A percentile compares a stretch with the other conserved stretches of the same genome.
These are phyloP conservation scores for Achroia grisella DNA, from an alignment of 1,140 invertebrate species.

Conservation along the genomic window DNA sequence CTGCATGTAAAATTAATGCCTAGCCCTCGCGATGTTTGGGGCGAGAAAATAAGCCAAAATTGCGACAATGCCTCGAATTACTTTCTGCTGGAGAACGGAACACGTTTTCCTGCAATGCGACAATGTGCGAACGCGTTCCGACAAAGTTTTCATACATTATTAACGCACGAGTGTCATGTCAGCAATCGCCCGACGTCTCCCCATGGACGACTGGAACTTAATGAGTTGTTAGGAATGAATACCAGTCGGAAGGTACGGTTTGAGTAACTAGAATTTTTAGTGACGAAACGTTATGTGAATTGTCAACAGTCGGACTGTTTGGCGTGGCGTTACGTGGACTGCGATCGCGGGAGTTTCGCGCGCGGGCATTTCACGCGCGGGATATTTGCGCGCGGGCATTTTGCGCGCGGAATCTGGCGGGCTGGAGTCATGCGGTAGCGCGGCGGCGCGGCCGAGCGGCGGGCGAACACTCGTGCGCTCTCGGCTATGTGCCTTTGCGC, in stretches of 20 bases:
- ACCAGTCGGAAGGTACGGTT: too few relatives aligned
- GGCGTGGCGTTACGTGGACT: slow-evolving; percentile 40
- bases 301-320: slow-evolving; percentile 62
- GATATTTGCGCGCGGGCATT: slow-evolving; percentile 7
- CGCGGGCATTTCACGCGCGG: slow-evolving; percentile 21
- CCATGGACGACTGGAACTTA: too few relatives aligned
- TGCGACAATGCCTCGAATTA: not conserved
- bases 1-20: slow-evolving; percentile 23
- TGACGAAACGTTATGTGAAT: slow-evolving; percentile 27
- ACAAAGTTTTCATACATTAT: slow-evolving; percentile 28
- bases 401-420: slow-evolving; percentile 19
- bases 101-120: slow-evolving; percentile 59
- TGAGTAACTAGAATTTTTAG: slow-evolving; percentile 2
- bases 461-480: slow-evolving; percentile 59
- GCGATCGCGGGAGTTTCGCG: slow-evolving; percentile 27
- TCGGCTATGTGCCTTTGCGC: slow-evolving; percentile 72
- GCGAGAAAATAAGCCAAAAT: slow-evolving; percentile 1
- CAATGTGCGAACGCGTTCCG: slow-evolving; percentile 35
- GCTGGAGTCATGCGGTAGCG: slow-evolving; percentile 62
- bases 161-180: slow-evolving; percentile 19
- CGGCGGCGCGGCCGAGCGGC: slow-evolving; percentile 64
- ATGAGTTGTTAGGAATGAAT: too few relatives aligned
- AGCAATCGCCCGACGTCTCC: too few relatives aligned
- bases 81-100: slow-evolving; percentile 1
- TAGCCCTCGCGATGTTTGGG: not conserved